Evolutionary conservation across 2,888 invertebrate genomes (phyloP).

Genomic region (Pteria penguin): DNA sequence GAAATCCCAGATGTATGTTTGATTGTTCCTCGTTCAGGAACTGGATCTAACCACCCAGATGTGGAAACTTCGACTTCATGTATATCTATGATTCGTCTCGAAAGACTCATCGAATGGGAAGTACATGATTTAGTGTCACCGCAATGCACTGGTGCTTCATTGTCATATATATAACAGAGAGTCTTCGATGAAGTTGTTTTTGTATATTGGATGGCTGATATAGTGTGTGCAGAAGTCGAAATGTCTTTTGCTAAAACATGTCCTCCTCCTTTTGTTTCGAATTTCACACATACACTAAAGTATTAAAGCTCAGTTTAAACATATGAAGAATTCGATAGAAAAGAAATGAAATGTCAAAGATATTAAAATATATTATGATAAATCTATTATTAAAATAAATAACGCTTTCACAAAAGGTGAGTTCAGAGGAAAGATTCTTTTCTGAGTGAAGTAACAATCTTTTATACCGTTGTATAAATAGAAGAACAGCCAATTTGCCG

Average conservation of each 20-base stretch:
- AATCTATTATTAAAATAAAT: too few relatives aligned
- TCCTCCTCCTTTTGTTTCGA: neutral
- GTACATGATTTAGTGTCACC: neutral
- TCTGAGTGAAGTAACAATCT: too few relatives aligned
- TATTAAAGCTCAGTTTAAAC: too few relatives aligned
- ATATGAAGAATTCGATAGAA: too few relatives aligned
- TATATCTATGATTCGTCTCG: neutral
- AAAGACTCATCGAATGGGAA: neutral
- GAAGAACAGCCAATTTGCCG: too few relatives aligned
- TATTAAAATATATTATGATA: too few relatives aligned
- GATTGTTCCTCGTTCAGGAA: neutral
- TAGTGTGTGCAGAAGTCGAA: neutral
- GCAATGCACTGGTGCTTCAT: neutral
- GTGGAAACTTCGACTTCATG: neutral
- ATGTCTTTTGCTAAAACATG: neutral
- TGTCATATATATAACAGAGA: neutral
- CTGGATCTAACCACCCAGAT: neutral
- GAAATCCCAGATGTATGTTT: neutral
- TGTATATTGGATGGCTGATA: neutral
- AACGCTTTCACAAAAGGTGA: too few relatives aligned
- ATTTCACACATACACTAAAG: neutral
- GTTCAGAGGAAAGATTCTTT: too few relatives aligned
- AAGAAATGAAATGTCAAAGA: too few relatives aligned
- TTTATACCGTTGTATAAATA: too few relatives aligned
- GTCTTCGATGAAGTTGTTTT: neutral